A percentile compares a stretch with the other conserved stretches of the same genome.
Conservation (phyloP, 2,113 vertebrate species). For the Chascanopsetta lugubris region DNA sequence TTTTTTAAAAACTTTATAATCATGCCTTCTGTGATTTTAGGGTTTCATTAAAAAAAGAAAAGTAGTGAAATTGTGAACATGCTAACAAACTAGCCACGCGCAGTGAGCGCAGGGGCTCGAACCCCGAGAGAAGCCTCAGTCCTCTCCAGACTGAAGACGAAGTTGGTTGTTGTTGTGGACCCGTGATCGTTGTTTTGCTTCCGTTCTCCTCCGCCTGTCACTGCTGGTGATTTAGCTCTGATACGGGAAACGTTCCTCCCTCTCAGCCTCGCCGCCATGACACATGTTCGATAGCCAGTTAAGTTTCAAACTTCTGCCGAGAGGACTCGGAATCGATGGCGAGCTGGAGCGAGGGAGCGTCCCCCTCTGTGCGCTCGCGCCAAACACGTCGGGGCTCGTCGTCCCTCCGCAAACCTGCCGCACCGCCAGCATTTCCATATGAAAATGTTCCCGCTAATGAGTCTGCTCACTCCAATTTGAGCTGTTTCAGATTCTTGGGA, state of each 20-base stretch:
- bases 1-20: too few relatives aligned
- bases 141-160: too few relatives aligned
- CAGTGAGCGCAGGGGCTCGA: too few relatives aligned
- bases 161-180: too few relatives aligned
- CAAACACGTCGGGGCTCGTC: too few relatives aligned
- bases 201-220: not conserved
- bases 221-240: not conserved
- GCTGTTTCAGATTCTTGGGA: constrained; percentile 31
- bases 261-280: constrained; percentile 10
- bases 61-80: too few relatives aligned
- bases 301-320: constrained; percentile 35
- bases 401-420: too few relatives aligned
- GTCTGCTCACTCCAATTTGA: constrained; percentile 36
- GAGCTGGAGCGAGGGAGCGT: not conserved
- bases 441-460: constrained; percentile 48
- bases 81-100: too few relatives aligned
- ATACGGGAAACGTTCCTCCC: not conserved
- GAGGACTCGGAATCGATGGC: constrained; percentile 30
- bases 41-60: too few relatives aligned
- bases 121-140: too few relatives aligned
- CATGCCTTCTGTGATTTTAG: too few relatives aligned
- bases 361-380: not conserved
- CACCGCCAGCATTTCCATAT: constrained; percentile 24
- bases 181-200: too few relatives aligned
- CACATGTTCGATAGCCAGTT: constrained; percentile 46